Conservation (phyloP, 64 coral and sea anemone genomes). For the Platygyra sinensis region DNA sequence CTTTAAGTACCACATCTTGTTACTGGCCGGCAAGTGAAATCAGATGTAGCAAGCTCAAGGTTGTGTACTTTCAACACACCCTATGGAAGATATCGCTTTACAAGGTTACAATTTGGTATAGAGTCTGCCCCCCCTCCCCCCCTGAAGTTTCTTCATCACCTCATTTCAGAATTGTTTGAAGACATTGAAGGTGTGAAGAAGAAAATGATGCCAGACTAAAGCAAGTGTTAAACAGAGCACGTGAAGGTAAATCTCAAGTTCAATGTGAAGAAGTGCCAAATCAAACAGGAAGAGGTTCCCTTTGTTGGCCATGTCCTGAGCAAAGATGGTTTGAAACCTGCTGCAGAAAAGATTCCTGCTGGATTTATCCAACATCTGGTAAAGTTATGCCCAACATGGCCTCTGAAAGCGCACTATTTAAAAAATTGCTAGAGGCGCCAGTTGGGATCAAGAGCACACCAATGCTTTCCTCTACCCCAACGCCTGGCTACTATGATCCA, state of each 20-base stretch:
- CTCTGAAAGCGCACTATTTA: slow-evolving; percentile 37
- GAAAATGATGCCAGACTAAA: slow-evolving; percentile 35
- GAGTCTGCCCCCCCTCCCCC: no score
- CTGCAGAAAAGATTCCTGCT: slow-evolving; percentile 59
- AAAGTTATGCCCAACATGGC: slow-evolving; percentile 56
- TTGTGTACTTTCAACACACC: slow-evolving; percentile 30
- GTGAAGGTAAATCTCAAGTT: slow-evolving; percentile 55
- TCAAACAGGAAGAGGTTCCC: slow-evolving; percentile 19
- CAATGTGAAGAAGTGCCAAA: slow-evolving; percentile 26
- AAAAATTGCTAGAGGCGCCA: slow-evolving; percentile 41
- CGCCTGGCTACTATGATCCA: slow-evolving; percentile 43
- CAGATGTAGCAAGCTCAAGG: slow-evolving; percentile 42
- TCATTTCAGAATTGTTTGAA: slow-evolving; percentile 30
- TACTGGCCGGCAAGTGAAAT: slow-evolving; percentile 55
- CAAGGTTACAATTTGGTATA: slow-evolving; percentile 42
- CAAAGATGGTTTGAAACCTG: slow-evolving; percentile 53
- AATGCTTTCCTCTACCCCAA: slow-evolving; percentile 17
- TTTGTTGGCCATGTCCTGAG: slow-evolving; percentile 48
- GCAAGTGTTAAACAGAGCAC: slow-evolving; percentile 26
- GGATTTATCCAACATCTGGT: slow-evolving; percentile 43
- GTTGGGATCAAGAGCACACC: slow-evolving; percentile 34
- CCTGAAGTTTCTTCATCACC: slow-evolving; percentile 59
- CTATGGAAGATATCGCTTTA: slow-evolving; percentile 55
- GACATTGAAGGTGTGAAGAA: slow-evolving; percentile 21
- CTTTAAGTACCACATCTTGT: slow-evolving; percentile 23